A percentile compares a stretch with the other conserved stretches of the same genome.
phyloP scores from a whole-genome alignment of 2,113 vertebrate genomes.

The Panthera uncia region DNA sequence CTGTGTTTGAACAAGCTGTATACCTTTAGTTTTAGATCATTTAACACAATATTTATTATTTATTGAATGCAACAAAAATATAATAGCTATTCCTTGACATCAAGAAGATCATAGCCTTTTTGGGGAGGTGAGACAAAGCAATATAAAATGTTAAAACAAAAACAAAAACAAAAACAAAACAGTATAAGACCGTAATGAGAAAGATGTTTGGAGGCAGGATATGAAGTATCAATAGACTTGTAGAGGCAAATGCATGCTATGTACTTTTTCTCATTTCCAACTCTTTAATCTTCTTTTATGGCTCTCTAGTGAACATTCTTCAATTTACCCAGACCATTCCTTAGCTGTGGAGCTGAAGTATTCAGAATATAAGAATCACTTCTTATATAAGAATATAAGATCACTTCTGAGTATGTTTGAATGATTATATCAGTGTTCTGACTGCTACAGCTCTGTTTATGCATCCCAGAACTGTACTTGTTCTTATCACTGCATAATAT shows the following conservation, averaged over 20 bases:
- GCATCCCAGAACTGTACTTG: not conserved
- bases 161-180: not conserved
- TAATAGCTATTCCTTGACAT: not conserved
- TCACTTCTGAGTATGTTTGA: not conserved
- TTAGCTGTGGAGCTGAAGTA: not conserved
- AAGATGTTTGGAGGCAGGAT: not conserved
- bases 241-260: not conserved
- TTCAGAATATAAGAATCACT: not conserved
- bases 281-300: constrained; percentile 21
- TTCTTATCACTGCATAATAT: not conserved
- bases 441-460: not conserved
- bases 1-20: not conserved
- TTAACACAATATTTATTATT: not conserved
- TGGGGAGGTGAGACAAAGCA: not conserved
- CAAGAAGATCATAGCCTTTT: not conserved
- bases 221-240: not conserved
- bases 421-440: not conserved
- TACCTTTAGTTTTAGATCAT: not conserved
- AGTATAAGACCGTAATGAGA: not conserved
- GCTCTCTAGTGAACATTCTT: constrained; percentile 3
- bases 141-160: not conserved
- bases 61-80: not conserved
- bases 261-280: constrained; percentile 7
- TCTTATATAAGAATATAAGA: too few relatives aligned
- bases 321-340: not conserved